These are phyloP conservation scores for Orestias chungarensis DNA, from an alignment of 2,797 vertebrate genomes.

Conservation along the genomic window DNA sequence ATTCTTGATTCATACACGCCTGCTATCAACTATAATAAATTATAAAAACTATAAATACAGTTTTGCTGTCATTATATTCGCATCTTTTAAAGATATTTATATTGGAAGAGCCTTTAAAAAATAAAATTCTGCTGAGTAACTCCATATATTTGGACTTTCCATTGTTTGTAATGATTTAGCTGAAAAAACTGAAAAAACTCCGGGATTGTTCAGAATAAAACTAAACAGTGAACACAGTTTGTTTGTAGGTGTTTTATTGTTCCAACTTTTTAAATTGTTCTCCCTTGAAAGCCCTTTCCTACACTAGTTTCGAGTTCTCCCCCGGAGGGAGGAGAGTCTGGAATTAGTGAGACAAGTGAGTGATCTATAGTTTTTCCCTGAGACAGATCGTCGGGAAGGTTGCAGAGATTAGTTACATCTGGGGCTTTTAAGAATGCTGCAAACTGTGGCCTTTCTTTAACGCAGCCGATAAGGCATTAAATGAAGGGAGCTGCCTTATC, in stretches of 20 bases:
- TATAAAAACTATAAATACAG: neutral
- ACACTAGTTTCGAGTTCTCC: constrained; percentile 29
- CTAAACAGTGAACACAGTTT: neutral
- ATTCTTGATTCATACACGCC: neutral
- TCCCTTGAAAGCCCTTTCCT: neutral
- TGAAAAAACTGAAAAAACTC: neutral
- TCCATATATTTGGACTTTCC: too few relatives aligned
- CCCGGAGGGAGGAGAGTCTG: constrained; percentile 43
- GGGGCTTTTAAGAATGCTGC: constrained; percentile 87
- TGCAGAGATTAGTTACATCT: constrained; percentile 87
- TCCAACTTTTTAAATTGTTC: neutral
- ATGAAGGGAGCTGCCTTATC: constrained; percentile 87
- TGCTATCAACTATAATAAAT: neutral
- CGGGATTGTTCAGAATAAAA: neutral
- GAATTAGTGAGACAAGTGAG: constrained; percentile 80
- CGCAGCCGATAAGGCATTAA: constrained; percentile 85
- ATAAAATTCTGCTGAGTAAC: too few relatives aligned
- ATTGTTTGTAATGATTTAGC: neutral
- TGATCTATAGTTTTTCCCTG: constrained; percentile 82
- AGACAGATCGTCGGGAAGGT: constrained; percentile 84
- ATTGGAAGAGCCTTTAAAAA: too few relatives aligned
- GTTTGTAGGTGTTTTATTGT: neutral
- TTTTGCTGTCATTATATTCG: neutral
- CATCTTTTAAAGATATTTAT: too few relatives aligned
- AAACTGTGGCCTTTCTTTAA: constrained; percentile 90